These are phyloP conservation scores for Sapajus apella DNA, from an alignment of 2,113 vertebrate species.

Conservation along the genomic window DNA sequence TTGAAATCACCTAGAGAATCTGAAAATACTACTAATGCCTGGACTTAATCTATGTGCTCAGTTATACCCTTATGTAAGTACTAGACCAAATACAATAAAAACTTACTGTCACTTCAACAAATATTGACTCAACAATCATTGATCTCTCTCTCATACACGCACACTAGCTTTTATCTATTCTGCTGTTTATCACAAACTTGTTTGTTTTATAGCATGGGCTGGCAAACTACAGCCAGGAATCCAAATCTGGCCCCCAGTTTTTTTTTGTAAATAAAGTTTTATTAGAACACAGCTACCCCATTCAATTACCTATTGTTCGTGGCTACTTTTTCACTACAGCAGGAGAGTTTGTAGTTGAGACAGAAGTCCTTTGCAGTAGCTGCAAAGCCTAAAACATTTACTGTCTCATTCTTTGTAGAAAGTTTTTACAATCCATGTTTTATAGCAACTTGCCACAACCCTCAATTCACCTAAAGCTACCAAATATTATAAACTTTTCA, in stretches of 20 bases:
- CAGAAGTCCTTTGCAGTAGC: background rate
- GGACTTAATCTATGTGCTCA: background rate
- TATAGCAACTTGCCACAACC: background rate
- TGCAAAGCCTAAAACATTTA: slow-evolving; percentile 2
- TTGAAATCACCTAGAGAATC: background rate
- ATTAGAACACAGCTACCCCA: background rate
- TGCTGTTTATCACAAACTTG: background rate
- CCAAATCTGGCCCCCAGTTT: background rate
- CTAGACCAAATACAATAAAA: background rate
- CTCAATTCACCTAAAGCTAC: background rate
- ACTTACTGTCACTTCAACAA: background rate
- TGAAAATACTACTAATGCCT: background rate
- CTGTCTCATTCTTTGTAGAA: background rate
- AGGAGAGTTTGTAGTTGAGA: background rate
- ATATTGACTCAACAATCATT: background rate
- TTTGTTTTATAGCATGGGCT: background rate
- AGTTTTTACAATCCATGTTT: background rate
- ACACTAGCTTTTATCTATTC: background rate
- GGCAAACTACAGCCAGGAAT: background rate
- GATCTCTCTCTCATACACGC: background rate
- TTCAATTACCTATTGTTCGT: slow-evolving; percentile 10
- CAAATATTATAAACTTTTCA: slow-evolving; percentile 13
- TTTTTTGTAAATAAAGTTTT: background rate
- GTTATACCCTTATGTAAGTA: background rate
- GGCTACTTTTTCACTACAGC: background rate